Evolutionary conservation across 2,113 vertebrate genomes (phyloP).

Genomic region (Malaclemys terrapin): DNA sequence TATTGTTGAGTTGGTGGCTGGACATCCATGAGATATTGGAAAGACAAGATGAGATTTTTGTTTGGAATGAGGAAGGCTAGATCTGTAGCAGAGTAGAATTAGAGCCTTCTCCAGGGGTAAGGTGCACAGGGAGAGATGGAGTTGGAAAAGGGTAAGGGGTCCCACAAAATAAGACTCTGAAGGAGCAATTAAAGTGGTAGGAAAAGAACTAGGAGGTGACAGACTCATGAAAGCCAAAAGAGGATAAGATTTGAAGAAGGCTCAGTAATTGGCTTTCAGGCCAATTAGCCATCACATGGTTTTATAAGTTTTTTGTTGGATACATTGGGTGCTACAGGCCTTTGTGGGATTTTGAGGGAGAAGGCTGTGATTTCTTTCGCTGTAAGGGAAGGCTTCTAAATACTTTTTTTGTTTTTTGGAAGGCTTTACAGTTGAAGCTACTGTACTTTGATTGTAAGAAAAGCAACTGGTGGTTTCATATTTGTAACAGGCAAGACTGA

Average conservation of each 20-base stretch:
- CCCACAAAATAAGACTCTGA: neutral
- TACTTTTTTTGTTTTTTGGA: neutral
- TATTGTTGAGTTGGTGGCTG: neutral
- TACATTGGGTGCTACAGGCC: neutral
- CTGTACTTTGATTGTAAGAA: neutral
- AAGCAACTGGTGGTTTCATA: neutral
- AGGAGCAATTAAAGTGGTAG: neutral
- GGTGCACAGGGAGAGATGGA: neutral
- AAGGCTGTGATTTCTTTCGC: neutral
- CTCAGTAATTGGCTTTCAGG: neutral
- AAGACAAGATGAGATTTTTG: neutral
- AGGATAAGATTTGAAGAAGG: neutral
- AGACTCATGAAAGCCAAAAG: neutral
- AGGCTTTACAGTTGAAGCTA: neutral
- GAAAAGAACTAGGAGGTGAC: neutral
- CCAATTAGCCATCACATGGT: neutral
- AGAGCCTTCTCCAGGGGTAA: neutral
- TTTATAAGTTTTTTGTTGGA: neutral
- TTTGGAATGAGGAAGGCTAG: neutral
- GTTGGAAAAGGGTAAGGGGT: neutral
- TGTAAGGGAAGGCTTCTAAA: neutral
- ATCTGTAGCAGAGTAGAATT: neutral
- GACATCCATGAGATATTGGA: neutral
- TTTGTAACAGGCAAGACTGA: neutral
- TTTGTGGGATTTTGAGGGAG: neutral